phyloP scores from a whole-genome alignment of 2,113 vertebrate species.

The Tachycineta bicolor region DNA sequence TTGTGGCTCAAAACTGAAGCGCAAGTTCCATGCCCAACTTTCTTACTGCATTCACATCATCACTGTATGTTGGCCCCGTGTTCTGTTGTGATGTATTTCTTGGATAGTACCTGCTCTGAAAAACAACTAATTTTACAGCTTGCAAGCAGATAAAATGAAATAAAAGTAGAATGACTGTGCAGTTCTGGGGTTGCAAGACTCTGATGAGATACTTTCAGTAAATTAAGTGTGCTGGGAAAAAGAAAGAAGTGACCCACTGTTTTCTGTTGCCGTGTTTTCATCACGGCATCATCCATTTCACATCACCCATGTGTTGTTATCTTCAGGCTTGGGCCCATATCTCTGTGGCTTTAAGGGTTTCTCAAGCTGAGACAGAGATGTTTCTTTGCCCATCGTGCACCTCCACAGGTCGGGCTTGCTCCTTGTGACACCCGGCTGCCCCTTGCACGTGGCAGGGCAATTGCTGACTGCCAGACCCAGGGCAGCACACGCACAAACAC shows the following conservation, averaged over 20 bases:
- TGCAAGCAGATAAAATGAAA: not conserved
- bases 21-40: not conserved
- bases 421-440: fast-evolving
- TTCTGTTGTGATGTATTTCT: not conserved
- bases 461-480: fast-evolving
- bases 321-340: fast-evolving
- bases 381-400: fast-evolving
- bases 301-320: fast-evolving
- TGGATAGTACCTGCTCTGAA: not conserved
- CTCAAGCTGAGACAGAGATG: not conserved
- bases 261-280: not conserved
- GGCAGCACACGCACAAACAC: fast-evolving
- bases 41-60: not conserved
- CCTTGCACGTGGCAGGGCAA: fast-evolving
- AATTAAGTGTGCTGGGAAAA: not conserved
- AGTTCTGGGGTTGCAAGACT: not conserved
- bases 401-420: fast-evolving
- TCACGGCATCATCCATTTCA: fast-evolving
- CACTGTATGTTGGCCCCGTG: not conserved
- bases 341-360: not conserved
- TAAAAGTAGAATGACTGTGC: not conserved
- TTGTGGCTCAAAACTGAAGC: not conserved
- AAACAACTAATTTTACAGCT: not conserved
- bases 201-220: not conserved
- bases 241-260: not conserved